Base-by-base conservation (phyloP, 2,888 invertebrate species). In the Himalopsyche anomala region DNA sequence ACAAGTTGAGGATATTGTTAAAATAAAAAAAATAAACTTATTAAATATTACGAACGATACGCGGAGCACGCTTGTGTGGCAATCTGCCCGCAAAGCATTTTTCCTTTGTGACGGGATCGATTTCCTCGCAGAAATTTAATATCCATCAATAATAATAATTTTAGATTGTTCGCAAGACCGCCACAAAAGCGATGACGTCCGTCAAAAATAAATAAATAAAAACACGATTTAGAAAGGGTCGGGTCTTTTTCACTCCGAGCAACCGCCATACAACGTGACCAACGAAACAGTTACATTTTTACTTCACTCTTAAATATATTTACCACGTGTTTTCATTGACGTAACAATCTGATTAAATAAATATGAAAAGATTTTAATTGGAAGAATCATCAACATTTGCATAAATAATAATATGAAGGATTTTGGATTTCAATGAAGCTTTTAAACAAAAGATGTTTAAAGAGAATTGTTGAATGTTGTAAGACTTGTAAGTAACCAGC, bases 171-270 rank as follows among this genome's bases (percentile, higher is more conserved):
- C 62, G 62, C 19, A 62, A 62, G 62, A 62, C 62, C 19, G 56
- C 56, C 56, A n/a, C 56, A 56, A 56, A 56, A 56, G 62, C 62
- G 62, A 62, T 62, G 62, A 62, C 62, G 62, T 62, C 19, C 62
- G 62, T 62, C 62, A 62, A 62, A 62, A 62, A 62, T 62, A 62
- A 62, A 62, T 19, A 62, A 62, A 62, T 62, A 62, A 62, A 62
- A 62, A 62, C 62, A 28, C 19, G 19, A 62, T 62, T 62, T 62
- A 62, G 62, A 62, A 56, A 62, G 19, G 62, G 62, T 62, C 62
- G 62, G 62, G 9, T 62, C 28, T 19, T 28, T 9, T 62, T 62
- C 28, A 19, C 19, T 62, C 9, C 19, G 62, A 19, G 62, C 19
- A 19, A 62, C 62, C n/a, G 62, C 0, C 9, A 62, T 62, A 62